phyloP scores from a whole-genome alignment of 2,113 vertebrate species.

The Aphyosemion australe region DNA sequence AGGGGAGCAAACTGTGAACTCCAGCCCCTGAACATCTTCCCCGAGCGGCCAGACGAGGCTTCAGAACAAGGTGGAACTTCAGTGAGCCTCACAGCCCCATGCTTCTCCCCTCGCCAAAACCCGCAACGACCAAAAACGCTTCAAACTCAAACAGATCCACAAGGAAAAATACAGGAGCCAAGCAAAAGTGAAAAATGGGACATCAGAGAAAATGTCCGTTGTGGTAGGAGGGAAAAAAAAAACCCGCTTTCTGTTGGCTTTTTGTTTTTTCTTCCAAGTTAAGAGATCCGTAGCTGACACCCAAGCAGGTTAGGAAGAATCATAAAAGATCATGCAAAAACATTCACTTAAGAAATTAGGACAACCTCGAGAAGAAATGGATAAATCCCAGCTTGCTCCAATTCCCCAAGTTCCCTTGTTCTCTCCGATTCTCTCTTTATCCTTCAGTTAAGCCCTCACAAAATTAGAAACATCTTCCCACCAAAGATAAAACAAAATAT shows the following conservation, averaged over 20 bases:
- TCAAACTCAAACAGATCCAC: constrained; percentile 59
- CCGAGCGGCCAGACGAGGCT: constrained; percentile 66
- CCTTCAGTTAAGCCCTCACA: constrained; percentile 50
- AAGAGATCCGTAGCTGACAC: constrained; percentile 67
- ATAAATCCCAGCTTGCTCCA: constrained; percentile 70
- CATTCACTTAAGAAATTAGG: constrained; percentile 65
- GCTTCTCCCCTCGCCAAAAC: constrained; percentile 56
- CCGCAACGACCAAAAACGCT: constrained; percentile 28
- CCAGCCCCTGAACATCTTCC: constrained; percentile 77
- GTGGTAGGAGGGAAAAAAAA: constrained; percentile 10
- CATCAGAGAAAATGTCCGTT: constrained; percentile 51
- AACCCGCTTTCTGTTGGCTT: constrained; percentile 24
- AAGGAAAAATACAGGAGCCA: constrained; percentile 13
- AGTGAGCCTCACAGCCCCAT: constrained; percentile 72
- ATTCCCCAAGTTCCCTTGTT: constrained; percentile 56
- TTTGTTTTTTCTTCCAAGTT: constrained; percentile 38
- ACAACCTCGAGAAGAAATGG: constrained; percentile 54
- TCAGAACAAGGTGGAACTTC: constrained; percentile 63
- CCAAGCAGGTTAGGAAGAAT: constrained; percentile 45
- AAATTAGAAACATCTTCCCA: constrained; percentile 56
- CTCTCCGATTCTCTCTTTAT: constrained; percentile 49
- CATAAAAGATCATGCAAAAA: constrained; percentile 61
- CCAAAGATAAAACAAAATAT: constrained; percentile 2
- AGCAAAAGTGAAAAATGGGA: constrained; percentile 12
- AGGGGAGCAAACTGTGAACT: constrained; percentile 69